Evolutionary conservation across 2,888 invertebrate species (phyloP), one percentile per base, ranked within the genome.

Genomic region (Willowsia nigromaculata): DNA sequence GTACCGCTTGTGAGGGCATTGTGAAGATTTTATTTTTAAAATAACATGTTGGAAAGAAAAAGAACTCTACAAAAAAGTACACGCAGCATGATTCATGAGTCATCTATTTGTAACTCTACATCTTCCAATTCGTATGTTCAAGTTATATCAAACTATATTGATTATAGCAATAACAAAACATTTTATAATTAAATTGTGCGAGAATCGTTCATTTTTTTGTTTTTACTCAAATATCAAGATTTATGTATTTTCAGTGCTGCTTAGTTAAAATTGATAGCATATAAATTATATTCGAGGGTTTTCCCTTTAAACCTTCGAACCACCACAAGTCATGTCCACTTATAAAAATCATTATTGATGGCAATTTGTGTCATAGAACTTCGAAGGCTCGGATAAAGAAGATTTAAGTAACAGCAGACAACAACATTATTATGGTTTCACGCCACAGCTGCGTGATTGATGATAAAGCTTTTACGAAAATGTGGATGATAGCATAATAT

Each of bases 331-430:
- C 65, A 65, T 9, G 33, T 65, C 50, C 65, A 65, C 65, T 82
- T 65, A 5, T 30, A 33, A 37, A 37, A 47, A 30, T 33, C 65
- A n/a, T 82, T 47, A 65, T 37, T 30, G 37, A 43, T 18, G 50
- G 15, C 25, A 82, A 82, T 82, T 65, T 47, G 22, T 43, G 82
- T 82, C 65, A 65, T n/a, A n/a, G 43, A 30, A 37, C 33, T 33
- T 11, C 15, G 3, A 18, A n/a, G n/a, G n/a, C n/a, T 33, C 11
- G 65, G 37, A n/a, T 6, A 37, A 68, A 18, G 13, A 33, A 68
- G 7, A 25, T 25, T 27, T n/a, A n/a, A 56, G 13, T 47, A 47
- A 13, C 13, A 47, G 15, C 15, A 47, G 7, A 13, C 9, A 47
- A 50, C 50, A 50, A 3, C 50, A 50, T n/a, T 6, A 50, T 50